These are phyloP conservation scores for Apocheima hispidaria DNA, from an alignment of 2,888 invertebrate species.

Conservation along the genomic window DNA sequence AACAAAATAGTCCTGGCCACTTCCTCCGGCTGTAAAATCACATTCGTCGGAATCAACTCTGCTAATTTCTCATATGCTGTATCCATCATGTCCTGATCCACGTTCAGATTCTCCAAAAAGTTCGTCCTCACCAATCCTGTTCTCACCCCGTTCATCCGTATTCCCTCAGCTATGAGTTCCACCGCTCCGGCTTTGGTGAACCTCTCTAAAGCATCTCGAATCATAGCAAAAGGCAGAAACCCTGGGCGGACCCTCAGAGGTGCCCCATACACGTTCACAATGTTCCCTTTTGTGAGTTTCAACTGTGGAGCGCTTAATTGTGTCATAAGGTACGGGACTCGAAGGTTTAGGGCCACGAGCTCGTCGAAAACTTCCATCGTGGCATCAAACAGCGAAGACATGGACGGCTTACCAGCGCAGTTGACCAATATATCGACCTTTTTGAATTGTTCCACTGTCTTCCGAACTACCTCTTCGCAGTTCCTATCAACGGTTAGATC, in stretches of 20 bases:
- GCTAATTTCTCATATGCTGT: slow-evolving; percentile 57
- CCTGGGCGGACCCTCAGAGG: slow-evolving; percentile 63
- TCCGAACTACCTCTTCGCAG: slow-evolving; percentile 63
- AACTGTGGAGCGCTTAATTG: slow-evolving; percentile 64
- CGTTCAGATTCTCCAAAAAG: slow-evolving; percentile 62
- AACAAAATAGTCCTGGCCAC: slow-evolving; percentile 67
- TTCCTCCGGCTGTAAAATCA: slow-evolving; percentile 67
- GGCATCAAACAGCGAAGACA: slow-evolving; percentile 65
- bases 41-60: slow-evolving; percentile 56
- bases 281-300: slow-evolving; percentile 63
- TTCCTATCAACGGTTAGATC: slow-evolving; percentile 60
- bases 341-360: slow-evolving; percentile 60
- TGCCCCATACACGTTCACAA: slow-evolving; percentile 66
- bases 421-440: slow-evolving; percentile 66
- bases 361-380: slow-evolving; percentile 67
- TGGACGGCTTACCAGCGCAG: slow-evolving; percentile 62
- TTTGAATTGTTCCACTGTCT: slow-evolving; percentile 59
- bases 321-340: slow-evolving; percentile 66
- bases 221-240: slow-evolving; percentile 62
- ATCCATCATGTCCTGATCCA: slow-evolving; percentile 59
- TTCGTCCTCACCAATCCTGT: slow-evolving; percentile 69
- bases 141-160: slow-evolving; percentile 70
- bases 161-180: slow-evolving; percentile 64
- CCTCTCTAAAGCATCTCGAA: slow-evolving; percentile 62
- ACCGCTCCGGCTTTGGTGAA: slow-evolving; percentile 66